Base-by-base conservation (phyloP, 2,888 invertebrate species). In the Periphyllus acericola region DNA sequence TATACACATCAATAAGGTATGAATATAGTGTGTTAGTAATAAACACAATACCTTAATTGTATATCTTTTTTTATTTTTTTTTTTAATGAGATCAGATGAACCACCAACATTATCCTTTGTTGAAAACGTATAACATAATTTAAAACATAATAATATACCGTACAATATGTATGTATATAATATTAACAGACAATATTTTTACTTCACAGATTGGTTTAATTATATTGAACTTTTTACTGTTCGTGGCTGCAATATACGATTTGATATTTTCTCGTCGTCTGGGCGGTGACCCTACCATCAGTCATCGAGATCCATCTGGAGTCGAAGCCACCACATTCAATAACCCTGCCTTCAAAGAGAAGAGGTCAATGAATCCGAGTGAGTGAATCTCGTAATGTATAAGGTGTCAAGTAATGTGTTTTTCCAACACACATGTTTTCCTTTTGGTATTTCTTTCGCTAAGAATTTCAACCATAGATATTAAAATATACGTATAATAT, bases 311-410 rank as follows among this genome's bases (percentile, higher is more conserved):
- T 90, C 92, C 93, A 52, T 92, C 93, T 60, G 92, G 93, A 4
- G 94, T 93, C 89, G 94, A 94, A 89, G 94, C 94, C 36, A 95
- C 95, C 74, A 96, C 96, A 68, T 96, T 95, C 91, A 96, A 96
- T 90, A 97, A 97, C 93, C 96, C 96, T 9, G 96, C 96, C 66
- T 97, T 95, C 91, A 94, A 96, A 91, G 97, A 97, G 90, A 90
- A 89, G 88, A 90, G 89, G 40, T 89, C 89, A 32, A 86, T 82
- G 81, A 85, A 87, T 75, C 86, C 86, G 29, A 86, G 86, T 87
- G 66, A 89, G 80, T 88, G 19, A 21, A 71, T 79, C n/a, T n/a
- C 46, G 17, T 78, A 66, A 81, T 36, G 55, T 14, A 71, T 71
- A n/a, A n/a, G n/a, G n/a, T 17, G 14, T 29, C 11, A 32, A 14